Conservation (phyloP, 2,797 vertebrate genomes). For the Sebastes variabilis region DNA sequence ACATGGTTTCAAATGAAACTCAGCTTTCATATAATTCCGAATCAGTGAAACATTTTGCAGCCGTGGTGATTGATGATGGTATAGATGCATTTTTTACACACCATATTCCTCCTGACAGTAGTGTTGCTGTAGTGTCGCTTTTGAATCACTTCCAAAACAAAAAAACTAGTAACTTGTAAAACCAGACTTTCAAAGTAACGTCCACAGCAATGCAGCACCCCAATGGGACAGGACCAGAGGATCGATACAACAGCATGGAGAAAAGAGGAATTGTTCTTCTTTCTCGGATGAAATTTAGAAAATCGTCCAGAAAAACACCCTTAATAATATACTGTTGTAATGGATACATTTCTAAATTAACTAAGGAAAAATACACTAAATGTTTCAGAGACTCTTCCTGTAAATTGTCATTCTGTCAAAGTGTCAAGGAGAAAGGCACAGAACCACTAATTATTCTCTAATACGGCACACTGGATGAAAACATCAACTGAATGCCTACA, state of each 20-base stretch:
- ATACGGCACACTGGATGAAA: background rate
- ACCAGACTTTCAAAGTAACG: conserved; percentile 6
- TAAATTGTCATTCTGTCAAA: background rate
- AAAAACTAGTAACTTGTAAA: conserved; percentile 11
- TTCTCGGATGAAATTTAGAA: background rate
- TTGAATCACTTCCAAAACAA: conserved; percentile 4
- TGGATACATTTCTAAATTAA: background rate
- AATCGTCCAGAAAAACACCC: background rate
- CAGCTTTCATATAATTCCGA: background rate
- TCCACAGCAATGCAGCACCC: background rate
- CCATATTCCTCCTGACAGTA: background rate
- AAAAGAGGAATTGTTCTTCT: background rate
- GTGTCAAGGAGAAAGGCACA: background rate
- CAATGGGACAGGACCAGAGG: background rate
- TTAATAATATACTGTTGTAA: background rate
- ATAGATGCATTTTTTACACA: conserved; percentile 5
- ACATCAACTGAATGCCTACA: conserved; percentile 5
- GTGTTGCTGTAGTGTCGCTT: background rate
- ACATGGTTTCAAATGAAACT: conserved; percentile 10
- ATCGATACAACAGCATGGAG: background rate
- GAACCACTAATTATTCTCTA: conserved; percentile 8
- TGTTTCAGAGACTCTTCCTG: background rate
- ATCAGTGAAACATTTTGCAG: conserved; percentile 22
- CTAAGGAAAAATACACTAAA: background rate
- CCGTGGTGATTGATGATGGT: conserved; percentile 19